Evolutionary conservation across 2,888 invertebrate species (phyloP), one percentile per base, ranked within the genome.

Genomic region (Pemphredon lugubris): DNA sequence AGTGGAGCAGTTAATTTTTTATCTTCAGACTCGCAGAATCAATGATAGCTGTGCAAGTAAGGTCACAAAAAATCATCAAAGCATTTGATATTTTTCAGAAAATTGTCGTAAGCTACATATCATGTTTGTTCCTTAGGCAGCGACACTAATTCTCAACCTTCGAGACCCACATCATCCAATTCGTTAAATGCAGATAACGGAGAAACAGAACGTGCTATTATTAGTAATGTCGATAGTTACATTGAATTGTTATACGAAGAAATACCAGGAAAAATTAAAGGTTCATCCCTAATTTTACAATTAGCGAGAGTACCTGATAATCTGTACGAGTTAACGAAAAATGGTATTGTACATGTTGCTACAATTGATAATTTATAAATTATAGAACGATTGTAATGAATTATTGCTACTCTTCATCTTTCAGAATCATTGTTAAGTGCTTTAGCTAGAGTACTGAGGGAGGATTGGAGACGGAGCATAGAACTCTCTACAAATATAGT

Each of bases 231-330:
- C 73, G 97, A 98, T 88, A 96, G 95, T 83, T 99, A 99, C 90
- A 95, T 99, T 58, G 99, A 99, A 90, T 91, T 98, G 74, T 91
- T 99, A 16, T 99, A 99, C 90, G 99, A 99, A 90, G 98, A 98
- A 79, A 93, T 96, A 87, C 92, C 94, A 26, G 98, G 98, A 86
- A 98, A 98, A 91, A 95, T 98, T 47, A 94, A 94, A 89, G 99
- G 98, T 21, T 97, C 98, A 4, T 95, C 96, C 21, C 92, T 97
- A 74, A 96, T 99, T 76, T 91, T 98, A 53, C 96, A 98, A 90
- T 92, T 99, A 72, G 96, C 98, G 2, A 93, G 97, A 85, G 96
- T 97, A 90, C 96, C 97, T 9, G 97, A 98, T 87, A 98, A 99
- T 92, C 92, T 99, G 73, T 95, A 96, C 85, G 96, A 97, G 89